phyloP scores from a whole-genome alignment of 2,113 vertebrate species.

The Zapus hudsonius region DNA sequence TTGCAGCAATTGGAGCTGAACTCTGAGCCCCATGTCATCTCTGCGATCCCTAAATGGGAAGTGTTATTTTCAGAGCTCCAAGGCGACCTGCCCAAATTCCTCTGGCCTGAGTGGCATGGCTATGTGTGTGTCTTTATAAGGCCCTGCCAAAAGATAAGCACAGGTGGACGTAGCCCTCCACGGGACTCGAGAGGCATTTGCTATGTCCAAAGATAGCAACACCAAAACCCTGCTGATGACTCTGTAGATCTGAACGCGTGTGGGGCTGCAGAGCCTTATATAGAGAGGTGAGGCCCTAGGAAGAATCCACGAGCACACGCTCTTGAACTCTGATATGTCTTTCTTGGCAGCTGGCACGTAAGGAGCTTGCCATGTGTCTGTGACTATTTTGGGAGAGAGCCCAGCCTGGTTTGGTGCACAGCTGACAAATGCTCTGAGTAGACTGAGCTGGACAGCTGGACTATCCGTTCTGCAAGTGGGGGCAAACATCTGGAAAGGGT shows the following conservation, averaged over 20 bases:
- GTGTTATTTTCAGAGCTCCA: background rate
- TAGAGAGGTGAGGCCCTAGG: background rate
- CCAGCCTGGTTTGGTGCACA: background rate
- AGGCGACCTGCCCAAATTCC: background rate
- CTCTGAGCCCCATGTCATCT: background rate
- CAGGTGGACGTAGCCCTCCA: background rate
- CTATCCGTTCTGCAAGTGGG: background rate
- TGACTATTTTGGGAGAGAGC: background rate
- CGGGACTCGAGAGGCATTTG: background rate
- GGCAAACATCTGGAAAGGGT: background rate
- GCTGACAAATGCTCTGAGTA: background rate
- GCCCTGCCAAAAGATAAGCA: constrained; percentile 20
- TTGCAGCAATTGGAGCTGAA: background rate
- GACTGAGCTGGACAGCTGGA: background rate
- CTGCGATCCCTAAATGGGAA: background rate
- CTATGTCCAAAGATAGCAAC: constrained; percentile 49
- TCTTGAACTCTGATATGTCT: background rate
- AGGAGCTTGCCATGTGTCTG: background rate
- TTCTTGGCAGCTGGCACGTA: background rate
- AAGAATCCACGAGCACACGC: accelerated
- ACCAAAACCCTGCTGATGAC: background rate
- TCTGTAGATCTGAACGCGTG: background rate
- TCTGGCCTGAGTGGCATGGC: background rate
- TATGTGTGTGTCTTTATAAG: constrained; percentile 21
- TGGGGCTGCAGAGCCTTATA: background rate